Percentiles rank a stretch among this genome's conserved stretches.
Conservation (phyloP, 1,140 invertebrate species). For the Anastrepha ludens region DNA sequence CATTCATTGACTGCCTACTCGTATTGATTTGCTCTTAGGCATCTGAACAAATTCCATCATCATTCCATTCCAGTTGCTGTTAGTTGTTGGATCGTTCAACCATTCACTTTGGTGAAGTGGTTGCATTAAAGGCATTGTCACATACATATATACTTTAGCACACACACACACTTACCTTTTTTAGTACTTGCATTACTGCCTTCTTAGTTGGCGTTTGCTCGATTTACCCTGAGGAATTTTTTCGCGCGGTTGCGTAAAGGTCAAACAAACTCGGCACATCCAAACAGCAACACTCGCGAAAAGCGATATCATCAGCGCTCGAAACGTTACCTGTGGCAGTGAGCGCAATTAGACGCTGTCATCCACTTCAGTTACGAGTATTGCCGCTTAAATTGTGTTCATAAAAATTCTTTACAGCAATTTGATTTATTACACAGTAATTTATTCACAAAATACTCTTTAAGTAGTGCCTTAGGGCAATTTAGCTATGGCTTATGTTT, state of each 20-base stretch:
- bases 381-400: background rate
- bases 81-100: background rate
- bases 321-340: background rate
- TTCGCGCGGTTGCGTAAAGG: background rate
- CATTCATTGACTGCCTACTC: background rate
- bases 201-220: background rate
- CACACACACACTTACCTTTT: background rate
- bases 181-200: background rate
- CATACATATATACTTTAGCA: background rate
- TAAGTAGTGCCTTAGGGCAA: background rate
- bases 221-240: background rate
- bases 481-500: background rate
- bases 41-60: constrained; percentile 13
- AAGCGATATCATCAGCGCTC: background rate
- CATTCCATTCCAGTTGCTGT: background rate
- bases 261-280: background rate
- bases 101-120: constrained; percentile 18
- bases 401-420: constrained; percentile 18
- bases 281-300: background rate
- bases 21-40: constrained; percentile 17
- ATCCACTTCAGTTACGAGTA: background rate
- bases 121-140: background rate
- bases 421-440: background rate
- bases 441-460: background rate
- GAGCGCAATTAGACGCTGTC: background rate